phyloP scores from a whole-genome alignment of 2,113 vertebrate species.

The Myiozetetes cayanensis region DNA sequence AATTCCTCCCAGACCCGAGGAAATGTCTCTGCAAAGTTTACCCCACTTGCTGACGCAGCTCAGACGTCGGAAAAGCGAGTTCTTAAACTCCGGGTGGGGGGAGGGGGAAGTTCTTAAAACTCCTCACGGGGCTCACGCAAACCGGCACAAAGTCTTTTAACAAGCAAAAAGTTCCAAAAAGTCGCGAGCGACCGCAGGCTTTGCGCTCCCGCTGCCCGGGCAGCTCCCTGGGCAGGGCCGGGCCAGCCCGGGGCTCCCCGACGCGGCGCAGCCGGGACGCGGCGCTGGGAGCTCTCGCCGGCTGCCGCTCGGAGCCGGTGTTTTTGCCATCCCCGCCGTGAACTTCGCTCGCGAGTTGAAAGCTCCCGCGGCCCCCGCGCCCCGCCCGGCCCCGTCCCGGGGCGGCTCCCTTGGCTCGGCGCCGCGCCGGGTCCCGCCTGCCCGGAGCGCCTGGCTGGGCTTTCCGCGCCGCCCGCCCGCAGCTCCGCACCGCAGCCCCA shows the following conservation, averaged over 20 bases:
- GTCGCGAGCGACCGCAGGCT: neutral
- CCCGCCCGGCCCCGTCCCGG: neutral
- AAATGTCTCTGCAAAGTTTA: neutral
- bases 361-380: neutral
- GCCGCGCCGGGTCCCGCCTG: conserved; percentile 60
- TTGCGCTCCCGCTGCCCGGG: rapidly evolving
- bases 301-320: rapidly evolving
- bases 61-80: rapidly evolving
- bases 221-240: neutral
- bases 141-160: rapidly evolving
- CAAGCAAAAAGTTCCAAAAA: neutral
- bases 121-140: rapidly evolving
- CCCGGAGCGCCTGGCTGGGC: conserved; percentile 57
- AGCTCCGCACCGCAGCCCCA: conserved; percentile 38
- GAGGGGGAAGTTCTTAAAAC: neutral
- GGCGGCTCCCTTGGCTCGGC: conserved; percentile 45
- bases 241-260: no score
- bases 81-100: neutral
- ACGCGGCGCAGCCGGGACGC: neutral
- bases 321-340: rapidly evolving
- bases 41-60: neutral
- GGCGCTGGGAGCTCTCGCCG: neutral
- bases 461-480: conserved; percentile 49
- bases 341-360: no score
- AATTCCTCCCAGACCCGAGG: neutral